phyloP scores from a whole-genome alignment of 2,888 invertebrate genomes.

The Stratiomys singularior region DNA sequence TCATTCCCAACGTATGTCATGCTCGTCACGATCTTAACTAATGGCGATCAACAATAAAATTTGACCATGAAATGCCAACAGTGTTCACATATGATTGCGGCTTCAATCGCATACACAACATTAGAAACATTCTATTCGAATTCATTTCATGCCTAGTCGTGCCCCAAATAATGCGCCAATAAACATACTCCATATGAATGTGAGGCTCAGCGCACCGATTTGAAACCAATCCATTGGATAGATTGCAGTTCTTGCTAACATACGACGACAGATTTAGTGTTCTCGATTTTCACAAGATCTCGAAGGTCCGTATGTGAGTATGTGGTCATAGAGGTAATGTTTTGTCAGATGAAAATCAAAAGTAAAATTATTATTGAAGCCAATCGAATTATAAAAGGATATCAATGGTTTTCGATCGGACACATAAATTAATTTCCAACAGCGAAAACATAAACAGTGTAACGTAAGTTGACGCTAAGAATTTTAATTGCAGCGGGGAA shows the following conservation, averaged over 20 bases:
- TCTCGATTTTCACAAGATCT: not conserved
- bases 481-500: slow-evolving; percentile 39
- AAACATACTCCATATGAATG: not conserved
- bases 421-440: slow-evolving; percentile 40
- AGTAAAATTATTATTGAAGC: not conserved
- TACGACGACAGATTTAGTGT: slow-evolving; percentile 18
- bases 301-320: not conserved
- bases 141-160: not conserved
- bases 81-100: not conserved
- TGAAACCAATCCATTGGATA: too few relatives aligned
- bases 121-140: not conserved
- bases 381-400: slow-evolving; percentile 26
- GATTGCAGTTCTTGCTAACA: not conserved
- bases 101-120: not conserved
- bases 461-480: slow-evolving; percentile 25
- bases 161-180: slow-evolving; percentile 14
- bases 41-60: slow-evolving; percentile 43
- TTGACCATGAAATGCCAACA: slow-evolving; percentile 41
- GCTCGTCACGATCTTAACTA: slow-evolving; percentile 42
- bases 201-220: too few relatives aligned
- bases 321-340: not conserved
- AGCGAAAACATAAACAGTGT: slow-evolving; percentile 22
- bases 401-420: slow-evolving; percentile 38
- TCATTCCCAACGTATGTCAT: not conserved
- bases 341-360: slow-evolving; percentile 21